Base-by-base conservation (phyloP, 2,113 vertebrate genomes). In the Callipepla squamata region DNA sequence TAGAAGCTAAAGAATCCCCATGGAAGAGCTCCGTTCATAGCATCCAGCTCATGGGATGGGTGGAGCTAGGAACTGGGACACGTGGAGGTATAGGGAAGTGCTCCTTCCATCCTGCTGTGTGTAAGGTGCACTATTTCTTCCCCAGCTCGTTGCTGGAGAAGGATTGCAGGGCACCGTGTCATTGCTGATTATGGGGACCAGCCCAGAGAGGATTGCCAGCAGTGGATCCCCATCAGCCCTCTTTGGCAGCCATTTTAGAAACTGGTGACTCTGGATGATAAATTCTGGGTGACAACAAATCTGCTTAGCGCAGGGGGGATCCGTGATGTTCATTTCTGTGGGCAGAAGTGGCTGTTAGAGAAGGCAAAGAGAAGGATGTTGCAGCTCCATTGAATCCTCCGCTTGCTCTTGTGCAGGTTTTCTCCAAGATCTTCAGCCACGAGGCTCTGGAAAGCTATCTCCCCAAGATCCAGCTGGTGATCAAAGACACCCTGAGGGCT, bases 381-480 rank as follows among this genome's bases (percentile, higher is more conserved):
- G 1, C 11, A 15, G 3, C 34, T 3, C 9, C 0, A 6, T 22
- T 40, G 8, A 73, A 63, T 40, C n/a, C 44, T 80, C 90, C 38
- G 13, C 26, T 22, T 0, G 2, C 7, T 15, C 15, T 74, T n/a
- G 61, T 4, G 1, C 28, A 99, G 99, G 98, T 99, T 48, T 99
- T 99, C 95, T 99, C 99, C 80, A 99, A 99, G 96, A 98, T 99
- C 81, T 99, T 99, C 97, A 99, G 99, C 96, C 99, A 99, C 0
- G 99, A 99, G 67, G 99, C 99, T 2, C 94, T 99, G 97, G 98
- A 99, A 96, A 99, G 98, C 36, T 99, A 99, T 86, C 98, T 99
- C 9, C 99, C 99, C 21, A 99, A 99, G 97, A 99, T 99, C 96
- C 99, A 99, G 95, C 97, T 98, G 97, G 99, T 99, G 81, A 99